Base-by-base conservation (phyloP, 2,888 invertebrate species). In the Automeris io region DNA sequence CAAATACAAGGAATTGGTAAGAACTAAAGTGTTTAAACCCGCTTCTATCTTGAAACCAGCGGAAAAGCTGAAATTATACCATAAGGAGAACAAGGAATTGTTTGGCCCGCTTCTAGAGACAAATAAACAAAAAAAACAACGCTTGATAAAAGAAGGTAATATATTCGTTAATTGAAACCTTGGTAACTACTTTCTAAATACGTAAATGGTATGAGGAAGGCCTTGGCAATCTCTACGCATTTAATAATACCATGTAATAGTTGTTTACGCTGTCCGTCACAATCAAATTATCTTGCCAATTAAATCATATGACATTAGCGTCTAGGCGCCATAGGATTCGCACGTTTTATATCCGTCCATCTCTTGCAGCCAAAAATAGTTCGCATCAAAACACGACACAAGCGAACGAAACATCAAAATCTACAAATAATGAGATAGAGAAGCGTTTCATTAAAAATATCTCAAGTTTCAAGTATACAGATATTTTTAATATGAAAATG, bases 41-140 rank as follows among this genome's bases (percentile, higher is more conserved):
- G 65, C 76, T 56, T 80, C 85, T 26, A 57, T 82, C 48, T 59
- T 87, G 57, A 85, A 79, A 51, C 82, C 79, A 43, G 77, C 73
- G 2, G 80, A 87, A 41, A 74, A 79, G 42, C 48, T 87, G 3
- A 88, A 86, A 58, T 61, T 76, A 41, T 81, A 79, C 51, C 70
- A 88, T 45, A 85, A 70, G 52, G 88, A 89, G 45, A 86, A 86
- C 43, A 88, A 87, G 51, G 69, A 74, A 24, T 43, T 87, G 5
- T 89, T 87, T 43, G 89, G 89, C 4, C 74, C 81, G 0, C 54
- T 89, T 36, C 46, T 88, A 26, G 88, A 89, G 52, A 82, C 78
- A 0, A 82, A 68, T 42, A 79, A 75, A 51, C 67, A 88, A 55
- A 85, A 73, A 60, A 73, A 67, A 51, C 71, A 64, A 56, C 80